Evolutionary conservation across 2,888 invertebrate genomes (phyloP), one percentile per base, ranked within the genome.

Genomic region (Xanthorhoe spadicearia): DNA sequence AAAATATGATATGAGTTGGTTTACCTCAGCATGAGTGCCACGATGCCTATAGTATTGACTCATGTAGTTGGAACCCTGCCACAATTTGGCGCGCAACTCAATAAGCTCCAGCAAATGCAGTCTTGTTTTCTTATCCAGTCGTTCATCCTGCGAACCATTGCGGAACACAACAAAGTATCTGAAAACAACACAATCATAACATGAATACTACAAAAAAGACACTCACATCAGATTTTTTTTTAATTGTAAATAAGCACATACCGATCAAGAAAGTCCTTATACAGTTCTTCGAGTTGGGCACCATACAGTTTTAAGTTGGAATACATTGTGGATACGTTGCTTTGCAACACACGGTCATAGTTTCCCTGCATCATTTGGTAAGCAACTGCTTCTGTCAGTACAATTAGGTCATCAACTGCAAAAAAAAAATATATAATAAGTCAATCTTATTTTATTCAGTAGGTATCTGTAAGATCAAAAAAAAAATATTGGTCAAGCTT

Each of bases 101-200:
- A 99, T 97, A 72, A 98, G 94, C 93, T 98, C 98, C 85, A 99
- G 95, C 81, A 98, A 94, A 89, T 97, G 96, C 83, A 97, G 95
- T 89, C 98, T 95, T 80, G 97, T 97, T 88, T 96, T 95, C 85
- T 96, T 95, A 85, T 97, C 97, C 81, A 98, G 94, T 86, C 96
- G 95, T 87, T 97, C 96, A 89, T 97, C 97, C 88, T 97, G 96
- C 80, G 97, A 97, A 80, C 97, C 97, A 93, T 98, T 97, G 79
- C 98, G 95, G 88, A 98, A 97, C 82, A 96, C 95, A 79, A 97
- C 96, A 92, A 97, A 98, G 79, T 90, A 93, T 82, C 96, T 95
- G 89, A 95, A 97, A 82, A 7, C 13, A 43, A 43, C 38, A 43
- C 13, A 43, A 13, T 13, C 1, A 32, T 32, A 3, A 13, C 38